Evolutionary conservation across 30 jellyfish, hydroid and myxozoan genomes (phyloP).

Genomic region (Turritopsis rubra): DNA sequence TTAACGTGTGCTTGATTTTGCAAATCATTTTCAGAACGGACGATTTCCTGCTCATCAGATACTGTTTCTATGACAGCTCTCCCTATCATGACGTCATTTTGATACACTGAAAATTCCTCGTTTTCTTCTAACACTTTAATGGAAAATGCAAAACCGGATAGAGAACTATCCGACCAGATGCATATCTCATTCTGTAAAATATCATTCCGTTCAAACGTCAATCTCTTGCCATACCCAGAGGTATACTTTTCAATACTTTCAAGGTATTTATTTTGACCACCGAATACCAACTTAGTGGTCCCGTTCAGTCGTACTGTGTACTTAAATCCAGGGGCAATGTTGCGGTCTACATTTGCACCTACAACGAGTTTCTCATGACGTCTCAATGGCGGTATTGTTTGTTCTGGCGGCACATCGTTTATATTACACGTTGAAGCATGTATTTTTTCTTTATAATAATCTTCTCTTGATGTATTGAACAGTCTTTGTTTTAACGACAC

Average conservation of each 20-base stretch:
- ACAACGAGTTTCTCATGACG: conserved; percentile 42
- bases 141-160: conserved; percentile 51
- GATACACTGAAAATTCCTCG: conserved; percentile 31
- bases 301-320: conserved; percentile 54
- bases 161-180: conserved; percentile 72
- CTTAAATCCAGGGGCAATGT: conserved; percentile 58
- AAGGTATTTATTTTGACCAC: conserved; percentile 39
- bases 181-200: conserved; percentile 48
- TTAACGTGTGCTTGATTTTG: conserved; percentile 20
- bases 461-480: neutral
- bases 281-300: conserved; percentile 35
- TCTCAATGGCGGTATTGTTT: neutral
- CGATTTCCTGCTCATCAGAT: conserved; percentile 33
- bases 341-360: conserved; percentile 32
- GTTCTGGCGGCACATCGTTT: too few relatives aligned
- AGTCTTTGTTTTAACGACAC: neutral
- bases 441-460: neutral
- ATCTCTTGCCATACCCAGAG: conserved; percentile 34
- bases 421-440: neutral
- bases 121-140: conserved; percentile 36
- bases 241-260: conserved; percentile 56
- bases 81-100: conserved; percentile 31
- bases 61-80: conserved; percentile 26
- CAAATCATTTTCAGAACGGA: conserved; percentile 16
- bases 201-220: conserved; percentile 50